These are phyloP conservation scores for Diachasmimorpha longicaudata DNA, from an alignment of 1,140 invertebrate genomes.

Conservation along the genomic window DNA sequence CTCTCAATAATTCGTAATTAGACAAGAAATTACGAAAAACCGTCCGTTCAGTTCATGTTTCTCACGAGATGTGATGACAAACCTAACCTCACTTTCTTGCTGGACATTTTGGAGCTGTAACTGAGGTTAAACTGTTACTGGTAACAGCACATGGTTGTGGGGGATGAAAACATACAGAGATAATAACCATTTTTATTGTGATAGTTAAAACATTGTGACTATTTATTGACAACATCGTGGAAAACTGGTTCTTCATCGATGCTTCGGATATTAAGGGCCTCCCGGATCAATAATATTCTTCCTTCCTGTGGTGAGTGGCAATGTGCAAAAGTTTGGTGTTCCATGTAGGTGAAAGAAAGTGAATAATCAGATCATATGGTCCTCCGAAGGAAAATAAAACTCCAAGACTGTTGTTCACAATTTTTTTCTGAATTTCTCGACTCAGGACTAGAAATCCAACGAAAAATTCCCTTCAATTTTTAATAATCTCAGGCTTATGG, in stretches of 20 bases:
- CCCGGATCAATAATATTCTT: slow-evolving; percentile 3
- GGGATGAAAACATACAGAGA: background rate
- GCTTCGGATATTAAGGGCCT: slow-evolving; percentile 22
- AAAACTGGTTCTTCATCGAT: background rate
- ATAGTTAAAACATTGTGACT: background rate
- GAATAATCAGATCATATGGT: no score
- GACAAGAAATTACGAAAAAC: background rate
- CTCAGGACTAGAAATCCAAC: no score
- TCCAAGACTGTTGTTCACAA: background rate
- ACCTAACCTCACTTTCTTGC: no score
- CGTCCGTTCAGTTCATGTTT: background rate
- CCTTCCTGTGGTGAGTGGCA: slow-evolving; percentile 19
- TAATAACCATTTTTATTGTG: background rate
- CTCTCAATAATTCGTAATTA: background rate
- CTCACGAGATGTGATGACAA: no score
- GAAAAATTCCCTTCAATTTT: no score
- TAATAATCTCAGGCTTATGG: background rate
- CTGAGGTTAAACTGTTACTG: no score
- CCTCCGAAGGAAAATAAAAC: no score
- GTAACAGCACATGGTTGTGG: background rate
- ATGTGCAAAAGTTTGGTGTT: background rate
- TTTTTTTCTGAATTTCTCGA: background rate
- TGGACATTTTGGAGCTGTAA: no score
- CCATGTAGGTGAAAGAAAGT: no score
- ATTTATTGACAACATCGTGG: background rate